Evolutionary conservation across 2,888 invertebrate species (phyloP), one percentile per base, ranked within the genome.

Genomic region (Leucozona laternaria): DNA sequence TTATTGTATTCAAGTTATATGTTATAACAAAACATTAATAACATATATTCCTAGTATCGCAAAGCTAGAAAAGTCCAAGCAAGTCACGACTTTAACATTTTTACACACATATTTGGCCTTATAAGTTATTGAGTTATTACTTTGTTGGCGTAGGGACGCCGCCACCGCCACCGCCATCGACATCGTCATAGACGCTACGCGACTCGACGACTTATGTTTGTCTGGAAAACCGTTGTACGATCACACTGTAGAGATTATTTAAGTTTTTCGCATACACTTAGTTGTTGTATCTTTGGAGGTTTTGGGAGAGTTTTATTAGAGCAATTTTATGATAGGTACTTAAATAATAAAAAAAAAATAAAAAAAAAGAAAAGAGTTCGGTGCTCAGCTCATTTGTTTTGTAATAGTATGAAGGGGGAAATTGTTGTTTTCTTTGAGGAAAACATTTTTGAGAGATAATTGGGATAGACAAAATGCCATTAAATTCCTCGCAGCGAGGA

Each of bases 31-130:
- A 53, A 66, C 78, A 79, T 82, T 82, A 79, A 79, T 86, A 86
- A 82, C 86, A 82, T 85, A 81, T 85, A 81, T 85, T 77, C 77
- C 62, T 68, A 55, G 68, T 58, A 81, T 66, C 58, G 64, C 28
- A 73, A 22, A 57, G 73, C 28, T 31, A 31, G 13, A 86, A 79
- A 86, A 86, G 78, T 86, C 82, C 79, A 82, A 82, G 73, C 82
- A 43, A 91, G 92, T 92, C 91, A 92, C 91, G 91, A 92, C 90
- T 92, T 91, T 91, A 91, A 88, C 91, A 92, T 92, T 92, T 92
- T 91, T 91, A 89, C 89, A 90, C 91, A 91, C 90, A 90, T 90
- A 83, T 85, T 79, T 85, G 79, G 82, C 75, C 86, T 81, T 82
- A 82, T 82, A 82, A 75, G 78, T 86, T 86, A 86, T 86, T 86